Conservation (phyloP, 1,140 invertebrate species). For the Lycorma delicatula region DNA sequence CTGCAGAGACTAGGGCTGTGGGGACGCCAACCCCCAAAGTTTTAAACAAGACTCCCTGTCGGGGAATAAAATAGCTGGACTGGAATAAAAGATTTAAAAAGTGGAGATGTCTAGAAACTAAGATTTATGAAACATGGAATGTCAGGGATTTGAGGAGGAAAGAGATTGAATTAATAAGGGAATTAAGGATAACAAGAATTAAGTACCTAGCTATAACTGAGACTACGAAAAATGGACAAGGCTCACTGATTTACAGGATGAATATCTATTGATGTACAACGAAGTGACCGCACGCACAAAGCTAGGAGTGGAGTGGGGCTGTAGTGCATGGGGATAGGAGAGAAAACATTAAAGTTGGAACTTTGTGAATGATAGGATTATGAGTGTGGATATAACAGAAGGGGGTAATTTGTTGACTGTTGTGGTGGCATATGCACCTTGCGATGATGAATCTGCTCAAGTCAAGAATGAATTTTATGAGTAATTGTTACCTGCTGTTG, state of each 20-base stretch:
- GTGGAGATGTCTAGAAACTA: too few relatives aligned
- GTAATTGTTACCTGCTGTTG: not conserved
- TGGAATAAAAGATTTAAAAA: too few relatives aligned
- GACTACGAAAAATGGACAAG: slow-evolving; percentile 19
- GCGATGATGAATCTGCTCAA: not conserved
- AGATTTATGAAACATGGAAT: slow-evolving; percentile 15
- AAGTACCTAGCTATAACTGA: slow-evolving; percentile 18
- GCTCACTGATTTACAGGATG: slow-evolving; percentile 6
- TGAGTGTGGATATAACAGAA: not conserved
- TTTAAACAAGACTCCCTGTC: too few relatives aligned
- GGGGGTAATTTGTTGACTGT: not conserved
- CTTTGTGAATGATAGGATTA: slow-evolving; percentile 11
- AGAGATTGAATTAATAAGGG: slow-evolving; percentile 11
- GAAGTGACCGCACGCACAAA: not conserved
- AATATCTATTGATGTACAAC: slow-evolving; percentile 7
- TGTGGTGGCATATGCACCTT: not conserved
- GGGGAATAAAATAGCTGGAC: too few relatives aligned
- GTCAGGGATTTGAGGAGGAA: slow-evolving; percentile 15
- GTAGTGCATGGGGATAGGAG: not conserved
- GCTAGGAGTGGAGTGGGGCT: slow-evolving; percentile 5
- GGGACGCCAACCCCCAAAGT: too few relatives aligned
- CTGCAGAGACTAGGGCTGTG: too few relatives aligned
- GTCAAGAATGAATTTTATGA: slow-evolving; percentile 10
- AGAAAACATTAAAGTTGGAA: slow-evolving; percentile 6
- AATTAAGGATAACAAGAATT: slow-evolving; percentile 9